Evolutionary conservation across 2,888 invertebrate genomes (phyloP).

Genomic region (Limnephilus marmoratus): DNA sequence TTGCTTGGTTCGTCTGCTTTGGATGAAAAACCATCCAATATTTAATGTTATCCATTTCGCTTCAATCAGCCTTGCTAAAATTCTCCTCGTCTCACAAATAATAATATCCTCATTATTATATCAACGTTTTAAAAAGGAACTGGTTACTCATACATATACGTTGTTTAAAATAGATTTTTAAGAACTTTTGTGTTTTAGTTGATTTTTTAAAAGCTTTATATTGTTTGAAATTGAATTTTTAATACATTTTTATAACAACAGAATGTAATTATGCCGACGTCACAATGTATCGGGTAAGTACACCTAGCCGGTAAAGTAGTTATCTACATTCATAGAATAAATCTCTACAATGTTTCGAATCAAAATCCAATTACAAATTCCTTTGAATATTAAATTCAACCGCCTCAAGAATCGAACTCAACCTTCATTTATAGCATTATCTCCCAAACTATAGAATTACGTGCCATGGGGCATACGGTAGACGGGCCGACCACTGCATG

Average conservation of each 20-base stretch:
- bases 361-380: conserved; percentile 55
- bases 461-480: conserved; percentile 32
- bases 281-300: background rate
- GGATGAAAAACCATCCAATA: too few relatives aligned
- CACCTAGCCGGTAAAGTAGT: background rate
- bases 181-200: too few relatives aligned
- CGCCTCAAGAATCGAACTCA: conserved; percentile 45
- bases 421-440: conserved; percentile 31
- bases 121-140: too few relatives aligned
- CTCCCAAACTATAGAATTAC: conserved; percentile 39
- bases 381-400: conserved; percentile 50
- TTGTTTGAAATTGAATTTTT: background rate
- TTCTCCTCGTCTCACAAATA: too few relatives aligned
- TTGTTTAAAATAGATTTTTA: background rate
- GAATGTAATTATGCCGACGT: background rate
- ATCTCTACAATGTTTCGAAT: conserved; percentile 25
- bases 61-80: too few relatives aligned
- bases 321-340: background rate
- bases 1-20: too few relatives aligned
- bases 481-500: background rate
- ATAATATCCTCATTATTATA: too few relatives aligned
- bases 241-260: background rate
- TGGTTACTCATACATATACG: too few relatives aligned
- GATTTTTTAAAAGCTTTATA: background rate
- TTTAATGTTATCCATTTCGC: too few relatives aligned